These are phyloP conservation scores for Solen grandis DNA, from an alignment of 1,140 invertebrate genomes.

Conservation along the genomic window DNA sequence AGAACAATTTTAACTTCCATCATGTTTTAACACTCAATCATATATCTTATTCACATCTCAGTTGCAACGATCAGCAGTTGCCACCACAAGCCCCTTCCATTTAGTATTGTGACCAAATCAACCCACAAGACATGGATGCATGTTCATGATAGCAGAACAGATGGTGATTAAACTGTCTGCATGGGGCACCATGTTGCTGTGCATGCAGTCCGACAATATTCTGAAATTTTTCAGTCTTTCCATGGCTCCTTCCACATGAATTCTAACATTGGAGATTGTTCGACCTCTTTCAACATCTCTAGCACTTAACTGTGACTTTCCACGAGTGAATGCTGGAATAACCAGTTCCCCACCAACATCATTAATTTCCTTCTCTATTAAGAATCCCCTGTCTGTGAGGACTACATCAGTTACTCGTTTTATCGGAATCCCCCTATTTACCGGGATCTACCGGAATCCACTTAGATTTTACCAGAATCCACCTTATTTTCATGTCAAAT, in stretches of 20 bases:
- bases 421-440: too few species aligned
- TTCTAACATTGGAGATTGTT: conserved; percentile 20
- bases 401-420: too few species aligned
- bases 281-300: conserved; percentile 4
- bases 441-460: too few species aligned
- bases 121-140: conserved; percentile 2
- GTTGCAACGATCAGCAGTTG: too few species aligned
- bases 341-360: conserved; percentile 1
- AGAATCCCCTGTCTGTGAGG: not conserved
- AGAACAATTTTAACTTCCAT: too few species aligned
- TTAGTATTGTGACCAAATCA: too few species aligned
- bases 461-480: too few species aligned
- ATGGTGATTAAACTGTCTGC: conserved; percentile 10
- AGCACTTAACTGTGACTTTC: not conserved
- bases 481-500: too few species aligned
- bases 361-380: conserved; percentile 1
- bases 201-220: conserved; percentile 9
- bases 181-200: conserved; percentile 1
- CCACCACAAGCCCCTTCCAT: too few species aligned
- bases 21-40: too few species aligned
- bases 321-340: not conserved
- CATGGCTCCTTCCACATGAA: conserved; percentile 23
- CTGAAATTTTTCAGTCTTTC: conserved; percentile 13
- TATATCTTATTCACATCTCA: too few species aligned
- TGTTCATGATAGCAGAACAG: not conserved